Evolutionary conservation across 2,113 vertebrate genomes (phyloP).

Genomic region (Trogon surrucura): DNA sequence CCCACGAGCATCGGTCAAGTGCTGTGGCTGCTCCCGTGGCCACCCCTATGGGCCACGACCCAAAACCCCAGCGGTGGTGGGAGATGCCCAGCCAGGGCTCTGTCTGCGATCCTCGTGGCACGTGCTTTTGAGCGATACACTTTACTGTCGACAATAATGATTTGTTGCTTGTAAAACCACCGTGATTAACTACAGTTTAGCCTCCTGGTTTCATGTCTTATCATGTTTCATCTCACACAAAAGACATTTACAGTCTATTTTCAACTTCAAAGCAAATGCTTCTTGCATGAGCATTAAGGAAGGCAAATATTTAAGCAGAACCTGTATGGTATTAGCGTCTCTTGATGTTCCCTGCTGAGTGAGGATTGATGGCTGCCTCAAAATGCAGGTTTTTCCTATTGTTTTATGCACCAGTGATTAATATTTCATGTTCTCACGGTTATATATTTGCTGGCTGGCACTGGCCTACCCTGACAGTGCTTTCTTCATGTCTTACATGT

Average conservation of each 20-base stretch:
- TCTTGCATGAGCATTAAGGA: slow-evolving; percentile 46
- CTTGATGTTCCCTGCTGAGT: slow-evolving; percentile 55
- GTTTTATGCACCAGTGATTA: slow-evolving; percentile 51
- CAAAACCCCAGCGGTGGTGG: fast-evolving
- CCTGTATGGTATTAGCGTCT: slow-evolving; percentile 51
- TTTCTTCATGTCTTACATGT: slow-evolving; percentile 26
- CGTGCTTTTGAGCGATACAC: not conserved
- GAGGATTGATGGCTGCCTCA: slow-evolving; percentile 65
- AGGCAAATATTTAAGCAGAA: slow-evolving; percentile 74
- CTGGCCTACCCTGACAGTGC: slow-evolving; percentile 27
- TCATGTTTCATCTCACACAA: slow-evolving; percentile 71
- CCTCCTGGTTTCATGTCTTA: slow-evolving; percentile 71
- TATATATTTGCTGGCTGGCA: slow-evolving; percentile 33
- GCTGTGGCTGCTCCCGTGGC: fast-evolving
- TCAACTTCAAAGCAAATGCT: slow-evolving; percentile 75
- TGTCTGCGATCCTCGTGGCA: not conserved
- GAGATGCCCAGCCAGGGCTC: not conserved
- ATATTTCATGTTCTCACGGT: slow-evolving; percentile 56
- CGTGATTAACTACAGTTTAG: slow-evolving; percentile 62
- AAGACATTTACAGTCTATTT: slow-evolving; percentile 60
- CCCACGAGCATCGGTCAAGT: not conserved
- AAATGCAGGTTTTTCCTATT: slow-evolving; percentile 61
- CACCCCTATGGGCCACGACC: fast-evolving
- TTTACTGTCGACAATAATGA: slow-evolving; percentile 3
- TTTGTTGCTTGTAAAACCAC: slow-evolving; percentile 65